Evolutionary conservation across 1,140 invertebrate genomes (phyloP).

Genomic region (Eumaeus atala): DNA sequence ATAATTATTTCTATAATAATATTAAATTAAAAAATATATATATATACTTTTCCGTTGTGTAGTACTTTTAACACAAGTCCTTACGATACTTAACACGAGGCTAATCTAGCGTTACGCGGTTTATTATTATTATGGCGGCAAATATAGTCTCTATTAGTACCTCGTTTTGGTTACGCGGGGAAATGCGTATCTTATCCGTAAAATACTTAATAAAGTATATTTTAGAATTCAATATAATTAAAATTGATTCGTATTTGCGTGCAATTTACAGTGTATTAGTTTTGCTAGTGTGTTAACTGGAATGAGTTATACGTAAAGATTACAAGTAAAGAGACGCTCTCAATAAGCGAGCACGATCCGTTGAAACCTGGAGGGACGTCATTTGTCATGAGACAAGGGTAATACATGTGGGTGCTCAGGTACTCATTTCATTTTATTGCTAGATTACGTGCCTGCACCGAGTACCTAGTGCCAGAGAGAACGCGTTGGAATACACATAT

Average conservation of each 20-base stretch:
- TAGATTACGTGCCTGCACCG: slow-evolving; percentile 13
- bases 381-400: slow-evolving; percentile 46
- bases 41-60: no score
- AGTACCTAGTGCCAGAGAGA: not conserved
- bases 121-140: no score
- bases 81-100: no score
- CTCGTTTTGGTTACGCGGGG: no score
- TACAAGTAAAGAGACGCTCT: slow-evolving; percentile 23
- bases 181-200: no score
- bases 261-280: slow-evolving; percentile 17
- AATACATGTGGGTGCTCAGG: slow-evolving; percentile 27
- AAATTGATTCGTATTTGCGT: slow-evolving; percentile 7
- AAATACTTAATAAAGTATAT: no score
- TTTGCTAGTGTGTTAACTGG: slow-evolving; percentile 19
- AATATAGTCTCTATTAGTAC: no score
- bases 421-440: slow-evolving; percentile 20
- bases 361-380: slow-evolving; percentile 30
- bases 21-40: no score
- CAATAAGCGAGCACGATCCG: slow-evolving; percentile 29
- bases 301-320: slow-evolving; percentile 27
- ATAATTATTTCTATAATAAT: no score
- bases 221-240: not conserved
- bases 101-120: no score
- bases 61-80: no score
- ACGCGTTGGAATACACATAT: slow-evolving; percentile 6